These are phyloP conservation scores for Lasaia peninsularis DNA, from an alignment of 1,140 invertebrate species.

Conservation along the genomic window DNA sequence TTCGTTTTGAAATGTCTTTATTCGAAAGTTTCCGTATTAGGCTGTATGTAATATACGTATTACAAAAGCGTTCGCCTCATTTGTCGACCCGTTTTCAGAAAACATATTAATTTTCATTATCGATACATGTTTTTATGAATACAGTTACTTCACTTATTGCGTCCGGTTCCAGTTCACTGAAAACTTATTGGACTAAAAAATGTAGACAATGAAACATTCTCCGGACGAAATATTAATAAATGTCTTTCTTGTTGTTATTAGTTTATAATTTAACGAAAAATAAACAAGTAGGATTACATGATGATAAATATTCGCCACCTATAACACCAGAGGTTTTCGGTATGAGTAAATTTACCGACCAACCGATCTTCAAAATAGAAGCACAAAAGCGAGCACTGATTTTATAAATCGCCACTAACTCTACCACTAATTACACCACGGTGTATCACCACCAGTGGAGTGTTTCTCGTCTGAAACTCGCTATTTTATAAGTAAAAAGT, in stretches of 20 bases:
- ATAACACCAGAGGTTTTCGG: too few relatives aligned
- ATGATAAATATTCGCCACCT: too few relatives aligned
- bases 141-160: slow-evolving; percentile 10
- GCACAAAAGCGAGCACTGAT: too few relatives aligned
- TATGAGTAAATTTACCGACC: too few relatives aligned
- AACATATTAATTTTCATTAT: slow-evolving; percentile 4
- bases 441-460: too few relatives aligned
- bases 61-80: background rate
- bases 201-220: background rate
- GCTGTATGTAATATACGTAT: background rate
- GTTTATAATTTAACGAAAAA: background rate
- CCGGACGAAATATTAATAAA: background rate
- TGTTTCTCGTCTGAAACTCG: too few relatives aligned
- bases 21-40: slow-evolving; percentile 12
- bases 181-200: slow-evolving; percentile 22
- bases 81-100: background rate
- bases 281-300: too few relatives aligned
- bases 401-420: too few relatives aligned
- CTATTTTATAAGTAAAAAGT: too few relatives aligned
- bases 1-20: slow-evolving; percentile 16
- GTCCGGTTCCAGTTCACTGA: slow-evolving; percentile 26
- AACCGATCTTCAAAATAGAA: too few relatives aligned
- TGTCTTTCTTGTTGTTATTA: background rate
- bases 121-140: background rate
- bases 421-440: too few relatives aligned